Base-by-base conservation (phyloP, 2,797 vertebrate genomes). In the Clamator glandarius region DNA sequence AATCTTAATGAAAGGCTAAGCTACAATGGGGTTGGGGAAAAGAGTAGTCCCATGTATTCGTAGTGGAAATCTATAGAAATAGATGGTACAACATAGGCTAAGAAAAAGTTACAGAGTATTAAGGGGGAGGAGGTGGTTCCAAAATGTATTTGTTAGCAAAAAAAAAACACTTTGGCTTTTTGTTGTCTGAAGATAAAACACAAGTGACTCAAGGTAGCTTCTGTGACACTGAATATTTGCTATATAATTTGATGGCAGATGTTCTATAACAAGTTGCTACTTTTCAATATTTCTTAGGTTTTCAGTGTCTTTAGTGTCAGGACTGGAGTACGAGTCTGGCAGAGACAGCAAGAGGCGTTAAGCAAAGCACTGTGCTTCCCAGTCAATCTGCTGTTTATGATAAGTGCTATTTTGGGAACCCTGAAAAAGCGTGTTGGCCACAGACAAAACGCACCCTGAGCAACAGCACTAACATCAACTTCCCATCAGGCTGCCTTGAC, bases 381-480 rank as follows among this genome's bases (percentile, higher is more conserved):
- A 62, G 46, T 46, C 36, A 74, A 77, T 70, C 79, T 88, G 78
- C 79, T 70, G 33, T 31, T 86, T 58, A 48, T 73, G 75, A 19
- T 68, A 95, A 86, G 58, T 31, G 82, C 61, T 95, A 85, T 91
- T 95, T 87, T 64, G 79, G 78, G 92, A 87, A 68, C 35, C 36
- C 54, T 88, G 68, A 58, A 61, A 64, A 92, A 64, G 61, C 8
- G 0, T 42, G 58, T 35, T 91, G 84, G 82, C 64, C 72, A 35
- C 44, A 77, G 79, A 55, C n/a, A 5, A 80, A 88, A 66, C 2
- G 13, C 89, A 52, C 46, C 75, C 87, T 7, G 36, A 83, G 76
- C 79, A 93, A 41, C 87, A 91, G 61, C 68, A 31, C 35, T 80
- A 57, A 10, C 83, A 70, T 46, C 12, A 0, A 46, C 63, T 80